These are phyloP conservation scores for Macrobrachium rosenbergii DNA, from an alignment of 1,140 invertebrate species.

Conservation along the genomic window DNA sequence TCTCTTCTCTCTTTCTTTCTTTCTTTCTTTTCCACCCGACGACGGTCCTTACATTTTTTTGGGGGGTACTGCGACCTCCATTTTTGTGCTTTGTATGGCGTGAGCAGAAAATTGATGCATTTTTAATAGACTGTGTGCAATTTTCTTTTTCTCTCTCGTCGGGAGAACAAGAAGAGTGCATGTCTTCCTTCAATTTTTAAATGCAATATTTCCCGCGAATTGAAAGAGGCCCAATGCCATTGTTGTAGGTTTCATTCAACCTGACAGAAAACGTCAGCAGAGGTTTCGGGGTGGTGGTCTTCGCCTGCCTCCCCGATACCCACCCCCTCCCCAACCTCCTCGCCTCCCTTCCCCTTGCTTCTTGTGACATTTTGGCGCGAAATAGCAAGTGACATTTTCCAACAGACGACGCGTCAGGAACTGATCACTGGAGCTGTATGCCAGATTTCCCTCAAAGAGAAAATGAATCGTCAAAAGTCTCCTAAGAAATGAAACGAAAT, in stretches of 20 bases:
- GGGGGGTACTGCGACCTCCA: no score
- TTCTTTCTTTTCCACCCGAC: constrained; percentile 15
- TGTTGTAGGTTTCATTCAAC: constrained; percentile 27
- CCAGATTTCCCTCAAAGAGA: no score
- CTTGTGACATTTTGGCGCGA: constrained; percentile 32
- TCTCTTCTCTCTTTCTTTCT: background rate
- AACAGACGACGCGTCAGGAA: background rate
- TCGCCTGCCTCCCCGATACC: no score
- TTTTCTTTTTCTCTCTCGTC: background rate
- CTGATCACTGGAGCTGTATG: background rate
- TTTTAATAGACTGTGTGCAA: background rate
- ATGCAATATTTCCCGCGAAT: background rate
- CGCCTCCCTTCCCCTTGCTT: background rate
- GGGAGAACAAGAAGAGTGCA: no score
- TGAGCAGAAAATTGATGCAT: background rate
- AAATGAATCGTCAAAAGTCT: no score
- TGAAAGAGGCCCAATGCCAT: background rate
- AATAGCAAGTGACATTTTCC: constrained; percentile 42
- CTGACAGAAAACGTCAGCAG: constrained; percentile 34
- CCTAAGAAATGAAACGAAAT: no score
- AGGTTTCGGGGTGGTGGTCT: background rate
- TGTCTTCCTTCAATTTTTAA: no score
- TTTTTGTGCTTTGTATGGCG: background rate
- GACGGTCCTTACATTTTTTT: no score
- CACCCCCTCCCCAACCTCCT: background rate